phyloP scores from a whole-genome alignment of 1,140 invertebrate genomes.

The Chionoecetes opilio region DNA sequence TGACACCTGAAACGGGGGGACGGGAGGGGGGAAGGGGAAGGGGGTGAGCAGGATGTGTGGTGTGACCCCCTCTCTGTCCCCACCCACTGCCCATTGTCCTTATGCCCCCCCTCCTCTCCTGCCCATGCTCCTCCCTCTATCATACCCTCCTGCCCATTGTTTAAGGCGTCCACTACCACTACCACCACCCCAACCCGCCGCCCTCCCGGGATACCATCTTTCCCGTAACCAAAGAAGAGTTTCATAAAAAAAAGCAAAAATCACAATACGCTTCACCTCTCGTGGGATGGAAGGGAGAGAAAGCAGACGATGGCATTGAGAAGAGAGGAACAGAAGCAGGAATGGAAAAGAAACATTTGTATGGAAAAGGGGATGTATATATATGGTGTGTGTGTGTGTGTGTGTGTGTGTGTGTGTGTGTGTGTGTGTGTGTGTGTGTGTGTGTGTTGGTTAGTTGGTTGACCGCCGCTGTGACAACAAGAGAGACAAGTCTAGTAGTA shows the following conservation, averaged over 20 bases:
- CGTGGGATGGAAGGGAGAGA: background rate
- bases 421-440: constrained; percentile 51
- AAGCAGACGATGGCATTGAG: too few species aligned
- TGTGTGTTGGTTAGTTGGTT: constrained; percentile 1
- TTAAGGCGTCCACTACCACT: background rate
- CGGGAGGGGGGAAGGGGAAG: background rate
- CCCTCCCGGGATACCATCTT: background rate
- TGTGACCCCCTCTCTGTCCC: background rate
- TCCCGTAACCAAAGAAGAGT: background rate
- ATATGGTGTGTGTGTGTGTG: background rate
- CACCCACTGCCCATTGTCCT: background rate
- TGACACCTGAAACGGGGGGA: background rate
- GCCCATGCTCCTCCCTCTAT: background rate
- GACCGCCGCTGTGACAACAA: constrained; percentile 32
- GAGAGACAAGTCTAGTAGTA: background rate
- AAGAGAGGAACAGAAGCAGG: background rate
- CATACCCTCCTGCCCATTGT: background rate
- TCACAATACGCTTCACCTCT: background rate
- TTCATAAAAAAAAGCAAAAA: background rate
- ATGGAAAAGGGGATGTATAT: background rate
- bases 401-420: constrained; percentile 28
- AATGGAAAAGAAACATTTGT: background rate
- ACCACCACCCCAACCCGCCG: background rate
- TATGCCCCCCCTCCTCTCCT: background rate
- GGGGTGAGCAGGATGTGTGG: constrained; percentile 24